These are phyloP conservation scores for Sarcophilus harrisii DNA, from an alignment of 2,797 vertebrate genomes.

Conservation along the genomic window DNA sequence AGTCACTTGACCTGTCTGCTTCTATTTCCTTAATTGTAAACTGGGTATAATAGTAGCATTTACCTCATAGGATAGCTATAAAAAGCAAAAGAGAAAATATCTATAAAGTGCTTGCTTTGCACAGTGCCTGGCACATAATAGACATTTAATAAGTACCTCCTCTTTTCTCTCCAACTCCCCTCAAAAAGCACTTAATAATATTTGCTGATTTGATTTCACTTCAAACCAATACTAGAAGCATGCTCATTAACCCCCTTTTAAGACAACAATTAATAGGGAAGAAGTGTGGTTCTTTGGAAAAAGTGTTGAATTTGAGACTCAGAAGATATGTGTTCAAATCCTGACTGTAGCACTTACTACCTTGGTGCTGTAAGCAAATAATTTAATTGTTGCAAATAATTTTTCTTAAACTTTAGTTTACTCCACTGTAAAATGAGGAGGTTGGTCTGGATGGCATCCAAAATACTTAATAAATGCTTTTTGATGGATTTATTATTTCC, in stretches of 20 bases:
- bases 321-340: not conserved
- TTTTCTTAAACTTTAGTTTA: not conserved
- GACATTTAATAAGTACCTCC: not conserved
- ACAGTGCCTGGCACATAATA: not conserved
- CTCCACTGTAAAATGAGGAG: not conserved
- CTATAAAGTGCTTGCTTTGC: not conserved
- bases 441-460: not conserved
- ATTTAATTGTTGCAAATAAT: no score
- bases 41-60: not conserved
- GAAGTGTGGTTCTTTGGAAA: not conserved
- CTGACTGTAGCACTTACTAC: not conserved
- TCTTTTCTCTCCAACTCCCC: not conserved
- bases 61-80: not conserved
- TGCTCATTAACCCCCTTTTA: not conserved
- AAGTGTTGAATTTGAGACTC: not conserved
- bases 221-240: not conserved
- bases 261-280: not conserved
- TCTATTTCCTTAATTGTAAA: not conserved
- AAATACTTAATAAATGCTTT: no score
- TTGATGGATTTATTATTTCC: not conserved
- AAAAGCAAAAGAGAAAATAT: not conserved
- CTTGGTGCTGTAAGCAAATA: not conserved
- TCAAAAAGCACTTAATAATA: not conserved
- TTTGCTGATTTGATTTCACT: not conserved
- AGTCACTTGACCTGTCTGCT: not conserved